A percentile compares a stretch with the other conserved stretches of the same genome.
Conservation (phyloP, 2,888 invertebrate genomes). For the Thereva nobilitata region DNA sequence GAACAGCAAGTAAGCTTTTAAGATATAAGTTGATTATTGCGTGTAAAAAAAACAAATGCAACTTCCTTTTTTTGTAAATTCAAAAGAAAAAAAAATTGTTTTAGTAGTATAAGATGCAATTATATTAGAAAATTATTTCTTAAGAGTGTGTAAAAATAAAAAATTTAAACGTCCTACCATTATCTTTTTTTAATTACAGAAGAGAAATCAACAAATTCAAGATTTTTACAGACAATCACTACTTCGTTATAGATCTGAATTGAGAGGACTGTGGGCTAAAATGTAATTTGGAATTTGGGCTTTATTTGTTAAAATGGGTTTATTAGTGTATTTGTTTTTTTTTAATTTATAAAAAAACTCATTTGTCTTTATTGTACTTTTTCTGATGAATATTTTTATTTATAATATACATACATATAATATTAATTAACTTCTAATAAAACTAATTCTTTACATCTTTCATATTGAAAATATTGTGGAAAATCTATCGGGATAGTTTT, state of each 20-base stretch:
- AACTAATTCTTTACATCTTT: slow-evolving; percentile 75
- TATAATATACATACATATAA: slow-evolving; percentile 48
- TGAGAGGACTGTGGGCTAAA: too few species aligned
- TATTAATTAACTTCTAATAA: slow-evolving; percentile 67
- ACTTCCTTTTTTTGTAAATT: neutral
- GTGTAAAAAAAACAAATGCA: neutral
- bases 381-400: neutral
- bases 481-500: slow-evolving; percentile 71
- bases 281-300: too few species aligned
- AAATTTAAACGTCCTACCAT: too few species aligned
- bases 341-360: too few species aligned
- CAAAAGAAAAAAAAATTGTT: neutral
- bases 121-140: too few species aligned
- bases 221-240: neutral
- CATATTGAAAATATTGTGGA: slow-evolving; percentile 80
- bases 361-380: neutral
- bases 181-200: too few species aligned
- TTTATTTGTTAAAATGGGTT: too few species aligned
- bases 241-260: too few species aligned
- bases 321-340: too few species aligned
- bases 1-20: slow-evolving; percentile 21
- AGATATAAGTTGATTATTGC: slow-evolving; percentile 4
- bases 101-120: too few species aligned
- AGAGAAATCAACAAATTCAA: neutral
- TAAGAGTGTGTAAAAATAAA: too few species aligned